Evolutionary conservation across 2,888 invertebrate genomes (phyloP), one percentile per base, ranked within the genome.

Genomic region (Atrina japonica): DNA sequence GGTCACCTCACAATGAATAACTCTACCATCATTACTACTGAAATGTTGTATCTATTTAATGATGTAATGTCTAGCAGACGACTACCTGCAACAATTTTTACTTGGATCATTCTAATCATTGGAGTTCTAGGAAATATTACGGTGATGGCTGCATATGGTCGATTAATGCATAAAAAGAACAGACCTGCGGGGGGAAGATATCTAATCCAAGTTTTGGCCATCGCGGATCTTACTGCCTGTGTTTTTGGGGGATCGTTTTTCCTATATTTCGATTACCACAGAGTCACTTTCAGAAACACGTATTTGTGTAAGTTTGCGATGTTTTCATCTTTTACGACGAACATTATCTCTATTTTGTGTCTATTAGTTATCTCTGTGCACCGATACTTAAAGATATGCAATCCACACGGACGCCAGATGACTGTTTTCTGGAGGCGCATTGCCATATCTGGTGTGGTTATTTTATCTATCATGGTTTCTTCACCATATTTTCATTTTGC

Each of bases 341-440:
- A 61, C 35, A 21, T 35, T 18, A 49, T 61, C 0, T 61, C 61
- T 21, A 30, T 61, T 30, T 35, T 61, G 35, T 29, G 45, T 27
- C 16, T 61, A 18, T 47, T 61, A 1, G 25, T 61, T 0, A 61
- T 61, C 6, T 41, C 61, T 1, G 43, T 61, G 0, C 45, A 43
- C 35, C 16, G 61, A 5, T 61, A 61, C 27, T 9, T 61, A 6
- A 61, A 61, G 29, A 61, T 61, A 5, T 61, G 61, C 30, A 29
- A 23, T 18, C 61, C 61, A 6, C 59, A 45, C 18, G 16, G 29
- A 2, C 14, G 30, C 6, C 41, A 61, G 49, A 49, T 61, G 61
- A 61, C 61, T 14, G 30, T 49, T 14, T 47, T 35, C 18, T 49
- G 61, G 61, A 61, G 47, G 21, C 25, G 61, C 6, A 23, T 40